Percentiles rank a stretch among this genome's conserved stretches.
These are phyloP conservation scores for Rhodinocichla rosea DNA, from an alignment of 2,113 vertebrate species.

Conservation along the genomic window DNA sequence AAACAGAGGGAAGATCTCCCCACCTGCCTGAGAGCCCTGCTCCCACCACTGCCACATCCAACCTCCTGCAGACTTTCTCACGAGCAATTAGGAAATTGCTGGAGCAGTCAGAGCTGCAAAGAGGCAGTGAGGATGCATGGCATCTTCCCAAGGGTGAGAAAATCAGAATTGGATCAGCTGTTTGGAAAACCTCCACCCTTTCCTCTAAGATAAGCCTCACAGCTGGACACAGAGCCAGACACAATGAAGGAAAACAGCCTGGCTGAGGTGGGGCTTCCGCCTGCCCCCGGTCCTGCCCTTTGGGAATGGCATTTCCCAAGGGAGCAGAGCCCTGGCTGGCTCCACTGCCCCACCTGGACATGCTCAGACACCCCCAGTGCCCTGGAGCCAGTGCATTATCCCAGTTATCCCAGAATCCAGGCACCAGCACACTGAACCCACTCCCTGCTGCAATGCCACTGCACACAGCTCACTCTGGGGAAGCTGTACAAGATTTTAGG, in stretches of 20 bases:
- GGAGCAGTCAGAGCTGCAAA: neutral
- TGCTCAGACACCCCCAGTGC: neutral
- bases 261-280: neutral
- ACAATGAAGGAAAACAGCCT: constrained; percentile 12
- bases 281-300: neutral
- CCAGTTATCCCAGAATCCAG: neutral
- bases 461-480: neutral
- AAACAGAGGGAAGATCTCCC: neutral
- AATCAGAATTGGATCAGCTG: neutral
- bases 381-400: fast-evolving
- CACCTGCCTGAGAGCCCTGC: neutral
- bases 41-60: neutral
- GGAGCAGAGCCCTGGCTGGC: neutral
- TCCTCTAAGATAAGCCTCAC: constrained; percentile 22
- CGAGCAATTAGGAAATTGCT: neutral
- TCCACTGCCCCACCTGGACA: neutral
- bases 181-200: constrained; percentile 27
- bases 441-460: neutral
- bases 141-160: neutral
- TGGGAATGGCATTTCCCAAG: neutral
- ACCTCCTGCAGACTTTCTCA: neutral
- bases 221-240: neutral
- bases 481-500: fast-evolving
- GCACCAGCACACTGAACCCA: fast-evolving
- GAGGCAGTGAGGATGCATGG: neutral